Base-by-base conservation (phyloP, 2,113 vertebrate species). In the Colossoma macropomum region DNA sequence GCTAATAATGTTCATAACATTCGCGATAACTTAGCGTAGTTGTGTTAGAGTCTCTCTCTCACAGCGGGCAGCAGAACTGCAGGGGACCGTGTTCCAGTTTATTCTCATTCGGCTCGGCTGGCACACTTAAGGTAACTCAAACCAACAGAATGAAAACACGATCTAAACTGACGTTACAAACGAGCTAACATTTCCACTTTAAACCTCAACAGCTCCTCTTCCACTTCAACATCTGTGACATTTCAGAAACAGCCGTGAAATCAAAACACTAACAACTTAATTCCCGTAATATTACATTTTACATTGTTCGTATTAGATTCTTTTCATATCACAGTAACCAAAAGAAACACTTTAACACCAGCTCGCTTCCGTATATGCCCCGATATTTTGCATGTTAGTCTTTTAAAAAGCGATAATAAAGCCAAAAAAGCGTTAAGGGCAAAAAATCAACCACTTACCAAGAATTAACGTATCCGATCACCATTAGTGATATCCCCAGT, bases 391-490 rank as follows among this genome's bases (percentile, higher is more conserved):
- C 8, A 71, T 70, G 85, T 87, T 72, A 86, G 76, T 79, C 88
- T 52, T 52, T 8, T 71, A 73, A 80, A 80, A 71, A 69, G 41
- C 0, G 25, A 56, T 4, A 19, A 8, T 6, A 68, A 32, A 10
- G 38, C 9, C 23, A n/a, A 45, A 75, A 50, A 28, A 75, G 38
- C 13, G 77, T 81, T 75, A 77, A 85, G 87, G 83, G 84, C 80
- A 66, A 25, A 50, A 50, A 50, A 50, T 15, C 85, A 66, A 72
- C 34, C 75, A 93, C 92, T 94, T 86, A 94, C 93, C 92, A 91
- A 90, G 88, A 90, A 75, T 80, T 87, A 81, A 68, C 77, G 91
- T 93, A 82, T 94, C 91, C 92, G 92, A 92, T 92, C 93, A 94
- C 85, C 94, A 95, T 95, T 62, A 86, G 91, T 87, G 79, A 91